phyloP scores from a whole-genome alignment of 1,140 invertebrate species.

The Aphelinus atriplicis region DNA sequence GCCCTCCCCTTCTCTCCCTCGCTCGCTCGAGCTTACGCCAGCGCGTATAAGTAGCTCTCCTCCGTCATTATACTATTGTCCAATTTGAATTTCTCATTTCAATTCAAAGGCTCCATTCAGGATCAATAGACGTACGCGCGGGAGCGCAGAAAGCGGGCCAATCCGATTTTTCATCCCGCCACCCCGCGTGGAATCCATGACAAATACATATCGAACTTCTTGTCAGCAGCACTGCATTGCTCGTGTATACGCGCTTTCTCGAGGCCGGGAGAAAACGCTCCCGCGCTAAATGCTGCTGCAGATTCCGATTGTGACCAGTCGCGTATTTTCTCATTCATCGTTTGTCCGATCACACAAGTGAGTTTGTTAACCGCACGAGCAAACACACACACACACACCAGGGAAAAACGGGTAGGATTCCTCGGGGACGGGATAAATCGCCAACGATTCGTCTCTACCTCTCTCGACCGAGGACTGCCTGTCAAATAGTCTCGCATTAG shows the following conservation, averaged over 20 bases:
- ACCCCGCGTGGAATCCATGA: not conserved
- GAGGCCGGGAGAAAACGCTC: not conserved
- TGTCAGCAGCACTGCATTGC: not conserved
- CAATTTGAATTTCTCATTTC: constrained; percentile 42
- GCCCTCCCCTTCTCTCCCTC: no score
- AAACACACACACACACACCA: not conserved
- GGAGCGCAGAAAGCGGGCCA: no score
- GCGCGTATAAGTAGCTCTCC: not conserved
- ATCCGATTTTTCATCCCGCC: no score
- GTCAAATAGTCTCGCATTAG: no score
- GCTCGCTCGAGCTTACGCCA: no score
- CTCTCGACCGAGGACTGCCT: no score
- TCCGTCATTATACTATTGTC: constrained; percentile 42
- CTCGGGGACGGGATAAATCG: no score
- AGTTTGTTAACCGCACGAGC: not conserved
- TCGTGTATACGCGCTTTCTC: constrained; percentile 2
- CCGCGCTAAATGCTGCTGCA: not conserved
- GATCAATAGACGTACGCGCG: not conserved
- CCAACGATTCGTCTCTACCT: no score
- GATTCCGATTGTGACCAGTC: no score
- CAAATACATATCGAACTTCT: constrained; percentile 23
- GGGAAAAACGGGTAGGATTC: no score
- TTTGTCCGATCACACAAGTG: no score
- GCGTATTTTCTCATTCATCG: no score
- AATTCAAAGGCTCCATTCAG: constrained; percentile 38